Base-by-base conservation (phyloP, 1,140 invertebrate genomes). In the Ceratosolen fusciceps region DNA sequence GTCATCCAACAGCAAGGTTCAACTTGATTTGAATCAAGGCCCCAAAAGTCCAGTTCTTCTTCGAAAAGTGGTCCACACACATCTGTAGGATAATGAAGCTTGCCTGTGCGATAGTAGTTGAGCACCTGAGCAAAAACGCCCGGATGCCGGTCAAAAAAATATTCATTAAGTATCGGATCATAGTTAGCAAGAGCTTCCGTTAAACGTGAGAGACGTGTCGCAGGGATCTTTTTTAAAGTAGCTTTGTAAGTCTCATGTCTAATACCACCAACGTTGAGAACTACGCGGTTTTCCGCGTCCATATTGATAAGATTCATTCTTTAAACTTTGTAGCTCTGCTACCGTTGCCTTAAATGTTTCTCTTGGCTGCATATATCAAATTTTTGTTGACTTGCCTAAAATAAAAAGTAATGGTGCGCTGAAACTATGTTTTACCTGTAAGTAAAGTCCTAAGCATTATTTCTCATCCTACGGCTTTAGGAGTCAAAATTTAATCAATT, bases 1-100 rank as follows among this genome's bases (percentile, higher is more conserved):
- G 98, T 99, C 98, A 99, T 99, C 98, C 98, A 99, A 91, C 98
- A 99, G 90, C 98, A 99, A 0, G 98, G 98, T 89, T 99, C 98
- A 80, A 96, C 95, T 91, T 97, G 96, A 91, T 97, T 98, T 60
- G 97, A 95, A 87, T 98, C 97, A 73, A 98, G 92, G 7, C 97
- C 97, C 97, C 97, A 98, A 89, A 98, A 98, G 90, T 98, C 96
- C 67, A 98, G 92, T 88, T 98, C 98, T 87, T 98, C 98, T 89
- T 99, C 98, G 87, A 99, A 99, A 67, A 99, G 92, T 31, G 98
- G 98, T 39, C 98, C 98, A 86, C 98, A 99, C 7, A 99, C 97
- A 87, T 99, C 96, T 34, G 97, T 98, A 9, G 98, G 98, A 91
- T 99, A 99, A 90, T 99, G 98, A 43, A 99, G 93, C 88, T 99